Conservation (phyloP, 35 echinoderm and acorn worm genomes). For the Patiria miniata region DNA sequence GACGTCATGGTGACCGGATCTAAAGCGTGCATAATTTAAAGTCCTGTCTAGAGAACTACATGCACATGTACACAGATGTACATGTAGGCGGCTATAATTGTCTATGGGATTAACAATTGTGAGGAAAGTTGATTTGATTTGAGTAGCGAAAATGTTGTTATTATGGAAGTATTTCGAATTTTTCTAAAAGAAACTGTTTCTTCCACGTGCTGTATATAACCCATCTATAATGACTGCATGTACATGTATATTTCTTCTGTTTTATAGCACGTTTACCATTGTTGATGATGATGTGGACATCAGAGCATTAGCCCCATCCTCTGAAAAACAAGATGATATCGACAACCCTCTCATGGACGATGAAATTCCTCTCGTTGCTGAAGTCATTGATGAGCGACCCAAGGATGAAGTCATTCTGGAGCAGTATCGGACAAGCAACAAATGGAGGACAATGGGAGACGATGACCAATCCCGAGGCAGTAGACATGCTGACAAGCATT, state of each 20-base stretch:
- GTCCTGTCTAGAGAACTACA: too few species aligned
- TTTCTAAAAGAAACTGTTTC: too few species aligned
- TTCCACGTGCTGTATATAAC: too few species aligned
- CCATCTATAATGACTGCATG: not conserved
- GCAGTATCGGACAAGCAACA: slow-evolving; percentile 69
- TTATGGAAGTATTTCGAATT: too few species aligned
- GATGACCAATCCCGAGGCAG: not conserved
- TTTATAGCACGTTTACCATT: slow-evolving; percentile 40
- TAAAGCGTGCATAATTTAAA: too few species aligned
- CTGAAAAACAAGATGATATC: slow-evolving; percentile 40
- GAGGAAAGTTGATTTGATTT: too few species aligned
- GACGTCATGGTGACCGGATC: too few species aligned
- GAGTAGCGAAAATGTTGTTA: too few species aligned
- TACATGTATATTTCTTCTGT: not conserved
- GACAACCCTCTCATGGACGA: slow-evolving; percentile 43
- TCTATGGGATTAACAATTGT: too few species aligned
- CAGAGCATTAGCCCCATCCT: not conserved
- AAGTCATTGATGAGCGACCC: slow-evolving; percentile 82
- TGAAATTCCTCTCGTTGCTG: slow-evolving; percentile 82
- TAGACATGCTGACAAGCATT: not conserved
- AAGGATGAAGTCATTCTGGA: slow-evolving; percentile 75
- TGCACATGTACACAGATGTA: too few species aligned
- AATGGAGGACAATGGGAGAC: slow-evolving; percentile 68
- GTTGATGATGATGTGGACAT: slow-evolving; percentile 86
- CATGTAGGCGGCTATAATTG: too few species aligned